Percentiles rank a stretch among this genome's conserved stretches.
phyloP scores from a whole-genome alignment of 2,888 invertebrate genomes.

The Drosophila anomelani region DNA sequence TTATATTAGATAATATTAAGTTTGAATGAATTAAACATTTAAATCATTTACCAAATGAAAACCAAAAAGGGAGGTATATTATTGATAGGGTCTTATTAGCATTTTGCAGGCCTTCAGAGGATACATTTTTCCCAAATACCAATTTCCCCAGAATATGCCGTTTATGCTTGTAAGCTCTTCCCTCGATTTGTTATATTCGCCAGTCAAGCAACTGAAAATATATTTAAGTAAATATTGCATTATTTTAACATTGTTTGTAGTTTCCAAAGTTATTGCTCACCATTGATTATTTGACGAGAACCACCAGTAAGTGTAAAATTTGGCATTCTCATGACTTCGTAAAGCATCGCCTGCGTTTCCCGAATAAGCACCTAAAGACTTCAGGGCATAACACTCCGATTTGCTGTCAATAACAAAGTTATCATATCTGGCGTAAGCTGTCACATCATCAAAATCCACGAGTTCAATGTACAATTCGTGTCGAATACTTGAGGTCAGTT shows the following conservation, averaged over 20 bases:
- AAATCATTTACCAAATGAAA: not conserved
- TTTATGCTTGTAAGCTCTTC: rapidly evolving
- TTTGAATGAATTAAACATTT: not conserved
- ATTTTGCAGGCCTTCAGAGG: constrained; percentile 2
- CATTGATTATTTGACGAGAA: not conserved
- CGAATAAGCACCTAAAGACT: constrained; percentile 1
- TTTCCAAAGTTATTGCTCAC: not conserved
- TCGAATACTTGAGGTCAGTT: not conserved
- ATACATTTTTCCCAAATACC: not conserved
- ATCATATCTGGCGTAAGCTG: constrained; percentile 8
- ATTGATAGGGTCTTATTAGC: not conserved
- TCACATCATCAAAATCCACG: constrained; percentile 3
- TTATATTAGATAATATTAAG: not conserved
- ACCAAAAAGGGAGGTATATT: not conserved
- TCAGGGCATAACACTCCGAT: not conserved
- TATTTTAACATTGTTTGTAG: not conserved
- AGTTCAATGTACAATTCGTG: constrained; percentile 8
- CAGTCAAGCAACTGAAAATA: constrained; percentile 5
- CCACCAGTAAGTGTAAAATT: not conserved
- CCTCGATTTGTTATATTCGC: not conserved
- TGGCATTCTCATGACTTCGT: not conserved
- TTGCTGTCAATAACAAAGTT: not conserved
- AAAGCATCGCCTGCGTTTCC: not conserved
- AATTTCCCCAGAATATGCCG: not conserved
- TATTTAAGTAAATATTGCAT: not conserved